Base-by-base conservation (phyloP, 37 sponge, comb jelly and placozoan species). In the Agelas oroides region DNA sequence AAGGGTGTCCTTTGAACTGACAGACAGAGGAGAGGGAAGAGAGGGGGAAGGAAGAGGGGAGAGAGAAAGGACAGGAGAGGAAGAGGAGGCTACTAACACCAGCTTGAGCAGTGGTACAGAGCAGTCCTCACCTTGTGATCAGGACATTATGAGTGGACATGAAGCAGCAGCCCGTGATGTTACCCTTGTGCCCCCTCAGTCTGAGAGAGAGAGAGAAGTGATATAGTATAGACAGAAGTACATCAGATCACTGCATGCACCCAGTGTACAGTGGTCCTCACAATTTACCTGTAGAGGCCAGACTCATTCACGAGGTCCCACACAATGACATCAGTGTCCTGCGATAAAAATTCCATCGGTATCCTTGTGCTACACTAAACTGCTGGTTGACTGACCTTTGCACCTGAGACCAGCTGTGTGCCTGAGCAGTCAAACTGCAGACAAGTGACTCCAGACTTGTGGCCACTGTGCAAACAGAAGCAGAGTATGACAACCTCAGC, bases 181-280 rank as follows among this genome's bases (percentile, higher is more conserved):
- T 84, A 56, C 90, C 98, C 37, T 93, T 95, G 76, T 97, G 98
- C 0, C 98, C 98, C 65, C 80, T 91, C 53, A 97, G 86, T 58
- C 91, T 88, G 76, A 3, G 46, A 8, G 8, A 46, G 46, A n/a
- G n/a, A n/a, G n/a, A n/a, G n/a, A n/a, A n/a, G n/a, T n/a, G n/a
- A n/a, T n/a, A n/a, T n/a, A n/a, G n/a, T n/a, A n/a, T n/a, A n/a
- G n/a, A n/a, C n/a, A n/a, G n/a, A n/a, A n/a, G n/a, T n/a, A n/a
- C n/a, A n/a, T n/a, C n/a, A n/a, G 46, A 46, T 8, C 46, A 12
- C 6, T 46, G 46, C 46, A 46, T 46, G 46, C 6, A 12, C 6
- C 6, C 46, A 46, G 46, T 12, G 8, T 3, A 46, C 6, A 46
- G 46, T 3, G 46, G 46, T 8, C 8, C 3, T 46, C n/a, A n/a